Base-by-base conservation (phyloP, 2,797 vertebrate species). In the Molothrus ater region DNA sequence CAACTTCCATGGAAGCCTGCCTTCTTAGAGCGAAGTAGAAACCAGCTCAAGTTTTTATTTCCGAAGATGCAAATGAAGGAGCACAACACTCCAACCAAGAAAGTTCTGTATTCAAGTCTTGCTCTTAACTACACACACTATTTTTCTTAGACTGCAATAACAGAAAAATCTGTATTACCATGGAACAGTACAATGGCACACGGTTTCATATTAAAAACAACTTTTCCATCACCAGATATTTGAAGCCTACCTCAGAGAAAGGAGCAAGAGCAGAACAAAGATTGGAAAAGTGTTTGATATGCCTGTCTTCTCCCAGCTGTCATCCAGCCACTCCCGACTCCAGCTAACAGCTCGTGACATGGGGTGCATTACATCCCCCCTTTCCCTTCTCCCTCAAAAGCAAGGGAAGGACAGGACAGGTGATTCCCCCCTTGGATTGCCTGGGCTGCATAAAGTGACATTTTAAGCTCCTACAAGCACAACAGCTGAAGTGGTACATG, bases 401-500 rank as follows among this genome's bases (percentile, higher is more conserved):
- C 29, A 66, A 83, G 16, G 89, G 45, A 72, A 91, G n/a, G 51
- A 68, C 61, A 84, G 88, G 86, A 95, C 95, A 95, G 88, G 92
- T 73, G 92, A 96, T 70, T 81, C 73, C 73, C 56, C 73, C 76
- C 64, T 84, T 86, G 43, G 38, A 93, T 36, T 72, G 78, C 76
- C 80, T 76, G 21, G 31, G 71, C 57, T 68, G 36, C 82, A 79
- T 42, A 24, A 85, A 92, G 64, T 60, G 87, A 81, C 84, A 76
- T 80, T 93, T 94, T 82, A 93, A 92, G 57, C 87, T 86, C 34
- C 86, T 72, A 1, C 24, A 75, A 87, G 60, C 0, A 0, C 88
- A 92, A 95, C 95, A 96, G 96, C 94, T 95, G 94, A 95, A 95
- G 80, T 26, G 17, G 66, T 70, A 17, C 14, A 53, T 4, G 87